Conservation (phyloP, 2,888 invertebrate species). For the Danaus chrysippus region DNA sequence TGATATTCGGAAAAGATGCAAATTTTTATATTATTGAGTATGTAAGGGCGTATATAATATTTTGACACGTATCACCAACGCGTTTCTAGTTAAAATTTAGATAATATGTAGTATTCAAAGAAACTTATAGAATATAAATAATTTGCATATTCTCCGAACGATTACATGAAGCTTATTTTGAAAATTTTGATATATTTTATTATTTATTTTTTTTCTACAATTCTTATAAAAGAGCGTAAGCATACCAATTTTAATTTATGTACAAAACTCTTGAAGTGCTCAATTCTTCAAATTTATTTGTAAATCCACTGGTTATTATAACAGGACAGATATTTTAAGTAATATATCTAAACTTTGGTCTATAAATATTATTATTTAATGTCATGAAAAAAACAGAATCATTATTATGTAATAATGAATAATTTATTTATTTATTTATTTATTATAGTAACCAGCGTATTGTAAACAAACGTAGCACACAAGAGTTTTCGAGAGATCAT, state of each 20-base stretch:
- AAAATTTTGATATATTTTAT: constrained; percentile 54
- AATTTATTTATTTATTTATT: neutral
- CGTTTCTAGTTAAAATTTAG: neutral
- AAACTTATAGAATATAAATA: constrained; percentile 2
- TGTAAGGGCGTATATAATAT: neutral
- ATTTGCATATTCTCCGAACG: constrained; percentile 37
- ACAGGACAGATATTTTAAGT: constrained; percentile 10
- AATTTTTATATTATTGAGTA: constrained; percentile 13
- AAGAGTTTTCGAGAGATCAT: constrained; percentile 78
- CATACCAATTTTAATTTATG: constrained; percentile 76
- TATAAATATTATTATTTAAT: constrained; percentile 10
- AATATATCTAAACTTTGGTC: constrained; percentile 22
- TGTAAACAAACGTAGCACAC: constrained; percentile 48
- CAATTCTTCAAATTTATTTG: constrained; percentile 27
- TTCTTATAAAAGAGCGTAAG: constrained; percentile 60
- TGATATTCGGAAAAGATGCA: constrained; percentile 29
- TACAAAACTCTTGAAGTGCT: constrained; percentile 68
- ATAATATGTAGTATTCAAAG: neutral
- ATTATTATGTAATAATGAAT: constrained; percentile 1
- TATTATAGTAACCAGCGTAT: constrained; percentile 39
- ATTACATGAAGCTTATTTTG: constrained; percentile 39
- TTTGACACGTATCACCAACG: neutral
- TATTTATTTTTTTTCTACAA: constrained; percentile 57
- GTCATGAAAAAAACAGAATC: constrained; percentile 1
- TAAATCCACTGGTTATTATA: constrained; percentile 30